Evolutionary conservation across 2,797 vertebrate species (phyloP), one percentile per base, ranked within the genome.

Genomic region (Halcyon badia): DNA sequence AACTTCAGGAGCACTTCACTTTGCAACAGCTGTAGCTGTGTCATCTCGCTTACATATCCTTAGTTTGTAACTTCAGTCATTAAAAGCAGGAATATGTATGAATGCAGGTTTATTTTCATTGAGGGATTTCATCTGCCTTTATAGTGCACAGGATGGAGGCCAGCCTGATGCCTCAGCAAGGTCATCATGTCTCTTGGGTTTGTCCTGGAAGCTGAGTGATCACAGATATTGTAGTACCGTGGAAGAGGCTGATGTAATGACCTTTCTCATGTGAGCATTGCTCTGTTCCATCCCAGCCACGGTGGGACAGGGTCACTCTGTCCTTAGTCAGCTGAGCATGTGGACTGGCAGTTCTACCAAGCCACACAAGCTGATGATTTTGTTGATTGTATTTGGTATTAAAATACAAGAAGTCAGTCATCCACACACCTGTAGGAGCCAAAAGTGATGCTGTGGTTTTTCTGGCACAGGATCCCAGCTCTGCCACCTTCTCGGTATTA

Each of bases 261-360:
- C 30, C 24, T 66, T 79, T 66, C 44, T 33, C 0, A 0, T 30
- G 22, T 28, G 25, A 70, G 35, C 0, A 1, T 35, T 20, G 26
- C 30, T 65, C 49, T 60, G 11, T 48, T 58, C 20, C 52, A 79
- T 68, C 31, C 46, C 46, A 35, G 31, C 16, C 3, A 1, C 5
- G 4, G 1, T 73, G 33, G 37, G 30, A 28, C 7, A 8, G 48
- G 35, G 42, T 46, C 41, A 9, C 10, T 9, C 41, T 57, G 31
- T 58, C 66, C 48, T 44, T 60, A n/a, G 14, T 6, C 6, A 2
- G 2, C 24, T 35, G 33, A 73, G 56, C 56, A 24, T 0, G 0
- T 42, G 56, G 44, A 48, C 30, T 56, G 30, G 25, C 61, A 84
- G 3, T 61, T 48, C 14, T 78, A 44, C 46, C n/a, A 61, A 46